Evolutionary conservation across 2,113 vertebrate genomes (phyloP).

Genomic region (Oryzias javanicus): DNA sequence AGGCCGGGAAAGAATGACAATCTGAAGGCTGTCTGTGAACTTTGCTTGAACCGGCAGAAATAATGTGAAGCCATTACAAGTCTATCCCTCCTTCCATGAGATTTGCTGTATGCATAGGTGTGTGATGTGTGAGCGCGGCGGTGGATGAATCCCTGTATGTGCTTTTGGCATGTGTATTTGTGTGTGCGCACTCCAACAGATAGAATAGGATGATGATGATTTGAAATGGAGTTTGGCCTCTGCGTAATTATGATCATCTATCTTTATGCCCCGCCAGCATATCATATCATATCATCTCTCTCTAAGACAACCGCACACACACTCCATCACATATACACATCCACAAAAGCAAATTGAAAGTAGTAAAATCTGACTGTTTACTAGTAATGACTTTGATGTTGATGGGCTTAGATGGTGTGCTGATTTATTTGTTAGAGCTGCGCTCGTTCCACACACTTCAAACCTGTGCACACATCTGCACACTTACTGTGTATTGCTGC

Average conservation of each 20-base stretch:
- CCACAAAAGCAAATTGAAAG: conserved; percentile 95
- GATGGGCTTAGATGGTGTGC: conserved; percentile 95
- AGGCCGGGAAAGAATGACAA: conserved; percentile 71
- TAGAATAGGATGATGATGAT: conserved; percentile 82
- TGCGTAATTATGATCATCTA: conserved; percentile 99
- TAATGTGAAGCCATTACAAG: conserved; percentile 98
- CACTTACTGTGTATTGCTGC: conserved; percentile 8
- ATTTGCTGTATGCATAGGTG: conserved; percentile 87
- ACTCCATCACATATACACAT: conserved; percentile 31
- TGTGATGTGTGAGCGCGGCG: conserved; percentile 45
- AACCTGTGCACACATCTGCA: conserved; percentile 40
- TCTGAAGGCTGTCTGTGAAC: conserved; percentile 96
- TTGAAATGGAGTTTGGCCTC: conserved; percentile 99
- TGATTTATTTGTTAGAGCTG: conserved; percentile 99
- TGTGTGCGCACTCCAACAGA: conserved; percentile 65
- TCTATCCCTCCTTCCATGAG: conserved; percentile 97
- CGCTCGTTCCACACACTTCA: conserved; percentile 92
- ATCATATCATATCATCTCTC: conserved; percentile 78
- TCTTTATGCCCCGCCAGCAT: conserved; percentile 99
- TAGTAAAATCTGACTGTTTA: conserved; percentile 99
- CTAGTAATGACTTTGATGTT: conserved; percentile 83
- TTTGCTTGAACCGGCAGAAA: conserved; percentile 98
- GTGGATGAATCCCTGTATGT: conserved; percentile 53
- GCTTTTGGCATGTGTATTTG: conserved; percentile 51
- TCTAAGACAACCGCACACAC: conserved; percentile 24